A percentile compares a stretch with the other conserved stretches of the same genome.
phyloP scores from a whole-genome alignment of 1,140 invertebrate species.

The Microplitis demolitor region DNA sequence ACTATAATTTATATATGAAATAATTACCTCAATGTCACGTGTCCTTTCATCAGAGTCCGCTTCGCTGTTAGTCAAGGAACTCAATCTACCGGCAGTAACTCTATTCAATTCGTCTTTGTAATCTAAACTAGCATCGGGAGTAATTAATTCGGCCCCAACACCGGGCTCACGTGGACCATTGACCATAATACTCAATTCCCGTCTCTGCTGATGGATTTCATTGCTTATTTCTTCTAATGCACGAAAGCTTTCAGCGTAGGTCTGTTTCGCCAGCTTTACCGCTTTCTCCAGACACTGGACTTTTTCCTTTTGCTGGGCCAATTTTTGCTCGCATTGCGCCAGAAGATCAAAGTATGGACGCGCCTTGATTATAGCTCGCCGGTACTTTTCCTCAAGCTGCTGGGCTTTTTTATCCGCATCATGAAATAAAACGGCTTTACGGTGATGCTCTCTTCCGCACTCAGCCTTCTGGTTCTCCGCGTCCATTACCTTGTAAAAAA shows the following conservation, averaged over 20 bases:
- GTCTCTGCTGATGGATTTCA: conserved; percentile 80
- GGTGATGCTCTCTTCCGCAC: conserved; percentile 84
- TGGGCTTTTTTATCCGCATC: conserved; percentile 78
- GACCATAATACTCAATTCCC: conserved; percentile 62
- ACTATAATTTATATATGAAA: not conserved
- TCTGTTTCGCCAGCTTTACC: conserved; percentile 78
- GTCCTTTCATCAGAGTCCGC: conserved; percentile 41
- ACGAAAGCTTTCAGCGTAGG: conserved; percentile 83
- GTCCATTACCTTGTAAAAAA: conserved; percentile 81
- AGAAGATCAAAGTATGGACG: conserved; percentile 93
- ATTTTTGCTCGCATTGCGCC: conserved; percentile 81
- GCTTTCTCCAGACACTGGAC: conserved; percentile 80
- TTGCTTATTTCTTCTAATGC: conserved; percentile 91
- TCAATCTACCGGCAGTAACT: conserved; percentile 42
- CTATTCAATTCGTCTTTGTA: conserved; percentile 47
- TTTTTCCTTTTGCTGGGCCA: conserved; percentile 84
- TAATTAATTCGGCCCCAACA: conserved; percentile 81
- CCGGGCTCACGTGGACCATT: conserved; percentile 82
- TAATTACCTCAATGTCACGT: conserved; percentile 47
- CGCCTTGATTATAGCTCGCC: conserved; percentile 79
- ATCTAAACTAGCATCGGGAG: conserved; percentile 56
- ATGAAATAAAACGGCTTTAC: conserved; percentile 76
- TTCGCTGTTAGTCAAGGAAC: conserved; percentile 45
- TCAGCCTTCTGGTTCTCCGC: conserved; percentile 87
- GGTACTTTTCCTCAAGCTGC: conserved; percentile 77